Evolutionary conservation across 2,888 invertebrate species (phyloP).

Genomic region (Dynastes grantii): DNA sequence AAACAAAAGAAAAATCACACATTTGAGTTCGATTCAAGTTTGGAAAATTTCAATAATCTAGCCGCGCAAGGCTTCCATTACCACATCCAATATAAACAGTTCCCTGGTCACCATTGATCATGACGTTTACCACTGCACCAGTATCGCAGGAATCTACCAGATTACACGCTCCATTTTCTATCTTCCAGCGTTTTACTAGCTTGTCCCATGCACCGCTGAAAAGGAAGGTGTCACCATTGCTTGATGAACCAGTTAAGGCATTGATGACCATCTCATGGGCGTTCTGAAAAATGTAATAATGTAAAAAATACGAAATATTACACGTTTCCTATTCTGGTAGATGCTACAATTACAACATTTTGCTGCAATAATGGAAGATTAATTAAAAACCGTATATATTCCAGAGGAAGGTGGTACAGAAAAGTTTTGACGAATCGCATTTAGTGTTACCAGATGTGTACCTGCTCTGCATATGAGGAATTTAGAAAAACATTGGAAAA

Average conservation of each 20-base stretch:
- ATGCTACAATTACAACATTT: no score
- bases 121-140: conserved; percentile 61
- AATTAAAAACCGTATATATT: no score
- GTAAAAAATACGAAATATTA: neutral
- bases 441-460: no score
- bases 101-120: conserved; percentile 59
- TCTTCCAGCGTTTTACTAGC: conserved; percentile 70
- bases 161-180: conserved; percentile 45
- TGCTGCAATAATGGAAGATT: no score
- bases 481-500: no score
- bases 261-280: conserved; percentile 72
- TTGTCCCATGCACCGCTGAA: conserved; percentile 72
- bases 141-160: conserved; percentile 58
- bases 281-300: conserved; percentile 58
- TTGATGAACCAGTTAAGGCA: conserved; percentile 64
- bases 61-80: conserved; percentile 71
- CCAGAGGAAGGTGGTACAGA: no score
- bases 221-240: conserved; percentile 63
- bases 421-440: no score
- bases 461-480: no score
- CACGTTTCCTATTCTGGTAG: no score
- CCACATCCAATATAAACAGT: conserved; percentile 74
- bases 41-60: neutral
- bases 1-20: neutral
- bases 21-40: no score